These are phyloP conservation scores for Hemibagrus wyckioides DNA, from an alignment of 2,113 vertebrate species.

Conservation along the genomic window DNA sequence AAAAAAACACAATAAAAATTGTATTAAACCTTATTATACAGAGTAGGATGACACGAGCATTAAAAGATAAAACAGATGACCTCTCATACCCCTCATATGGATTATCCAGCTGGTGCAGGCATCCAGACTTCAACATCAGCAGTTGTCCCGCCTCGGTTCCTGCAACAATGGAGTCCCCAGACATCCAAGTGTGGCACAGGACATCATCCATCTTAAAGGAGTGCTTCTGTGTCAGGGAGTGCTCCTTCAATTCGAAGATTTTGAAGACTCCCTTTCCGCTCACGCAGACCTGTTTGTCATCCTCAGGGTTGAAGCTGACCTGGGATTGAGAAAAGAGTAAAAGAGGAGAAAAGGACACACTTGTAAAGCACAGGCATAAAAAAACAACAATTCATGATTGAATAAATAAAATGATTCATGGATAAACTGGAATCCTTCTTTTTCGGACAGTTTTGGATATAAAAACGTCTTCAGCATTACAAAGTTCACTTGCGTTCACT, in stretches of 20 bases:
- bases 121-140: conserved; percentile 81
- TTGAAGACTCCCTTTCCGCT: conserved; percentile 85
- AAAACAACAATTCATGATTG: not conserved
- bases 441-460: not conserved
- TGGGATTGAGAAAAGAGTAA: conserved; percentile 59
- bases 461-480: not conserved
- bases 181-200: conserved; percentile 86
- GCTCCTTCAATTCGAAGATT: conserved; percentile 81
- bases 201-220: conserved; percentile 80
- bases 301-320: conserved; percentile 90
- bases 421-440: not conserved
- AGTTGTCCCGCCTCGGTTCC: conserved; percentile 85
- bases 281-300: conserved; percentile 84
- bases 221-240: conserved; percentile 81
- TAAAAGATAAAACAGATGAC: not conserved
- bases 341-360: not conserved
- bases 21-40: not conserved
- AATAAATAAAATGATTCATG: not conserved
- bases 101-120: conserved; percentile 60
- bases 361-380: not conserved
- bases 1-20: not conserved
- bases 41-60: not conserved
- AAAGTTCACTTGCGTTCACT: not conserved
- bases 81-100: not conserved
- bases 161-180: conserved; percentile 77